Evolutionary conservation across 2,113 vertebrate genomes (phyloP).

Genomic region (Stegastes partitus): DNA sequence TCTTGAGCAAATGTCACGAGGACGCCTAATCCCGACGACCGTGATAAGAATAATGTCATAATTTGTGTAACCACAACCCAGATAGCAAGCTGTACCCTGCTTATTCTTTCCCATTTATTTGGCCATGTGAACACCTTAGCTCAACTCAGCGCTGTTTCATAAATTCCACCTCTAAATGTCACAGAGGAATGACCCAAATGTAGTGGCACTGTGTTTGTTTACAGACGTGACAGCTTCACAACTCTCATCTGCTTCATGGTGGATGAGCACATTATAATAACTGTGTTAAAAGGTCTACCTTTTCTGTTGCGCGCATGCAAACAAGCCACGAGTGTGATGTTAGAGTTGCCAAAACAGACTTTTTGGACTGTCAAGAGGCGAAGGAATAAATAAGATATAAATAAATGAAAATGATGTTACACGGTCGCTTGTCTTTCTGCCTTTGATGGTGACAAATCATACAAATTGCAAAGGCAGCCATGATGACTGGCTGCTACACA

Average conservation of each 20-base stretch:
- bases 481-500: conserved; percentile 25
- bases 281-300: conserved; percentile 56
- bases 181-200: conserved; percentile 49
- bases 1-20: conserved; percentile 33
- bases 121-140: conserved; percentile 9
- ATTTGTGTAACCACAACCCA: conserved; percentile 4
- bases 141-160: conserved; percentile 13
- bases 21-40: background rate
- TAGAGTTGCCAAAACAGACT: background rate
- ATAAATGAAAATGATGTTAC: conserved; percentile 42
- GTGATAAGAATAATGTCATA: conserved; percentile 10
- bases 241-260: conserved; percentile 59
- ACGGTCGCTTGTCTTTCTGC: conserved; percentile 31
- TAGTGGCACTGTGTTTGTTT: conserved; percentile 46
- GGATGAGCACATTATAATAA: conserved; percentile 54
- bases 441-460: conserved; percentile 48
- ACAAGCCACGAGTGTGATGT: conserved; percentile 22
- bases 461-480: conserved; percentile 35
- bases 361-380: background rate
- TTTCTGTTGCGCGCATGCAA: conserved; percentile 22
- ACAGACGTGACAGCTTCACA: conserved; percentile 48
- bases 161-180: conserved; percentile 54
- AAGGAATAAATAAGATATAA: conserved; percentile 39
- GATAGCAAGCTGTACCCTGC: background rate
- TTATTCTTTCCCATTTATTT: conserved; percentile 14